Conservation (phyloP, 2,888 invertebrate species). For the Eledona agricola region DNA sequence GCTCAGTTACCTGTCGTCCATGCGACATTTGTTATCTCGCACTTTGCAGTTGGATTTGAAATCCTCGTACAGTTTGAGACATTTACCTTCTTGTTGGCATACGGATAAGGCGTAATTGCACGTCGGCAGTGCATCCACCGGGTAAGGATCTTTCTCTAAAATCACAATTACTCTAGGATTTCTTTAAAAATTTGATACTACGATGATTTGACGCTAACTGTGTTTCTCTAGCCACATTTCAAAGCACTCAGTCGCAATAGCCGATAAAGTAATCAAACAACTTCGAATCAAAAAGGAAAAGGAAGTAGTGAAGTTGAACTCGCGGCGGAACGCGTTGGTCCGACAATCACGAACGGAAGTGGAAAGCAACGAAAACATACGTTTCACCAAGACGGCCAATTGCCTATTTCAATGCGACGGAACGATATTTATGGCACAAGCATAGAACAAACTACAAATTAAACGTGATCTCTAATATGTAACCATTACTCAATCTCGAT, state of each 20-base stretch:
- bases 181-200: no score
- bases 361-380: constrained; percentile 50
- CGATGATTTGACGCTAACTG: no score
- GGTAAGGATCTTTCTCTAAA: constrained; percentile 88
- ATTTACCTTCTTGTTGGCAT: constrained; percentile 83
- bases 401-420: constrained; percentile 50
- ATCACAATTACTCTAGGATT: constrained; percentile 19
- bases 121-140: constrained; percentile 87
- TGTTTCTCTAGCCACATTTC: constrained; percentile 41
- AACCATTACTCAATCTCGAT: constrained; percentile 33
- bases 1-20: constrained; percentile 72
- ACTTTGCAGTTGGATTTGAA: constrained; percentile 89
- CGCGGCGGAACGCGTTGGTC: constrained; percentile 37
- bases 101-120: constrained; percentile 89
- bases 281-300: constrained; percentile 54
- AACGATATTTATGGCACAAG: constrained; percentile 48
- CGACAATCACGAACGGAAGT: constrained; percentile 44
- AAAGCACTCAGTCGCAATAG: constrained; percentile 64
- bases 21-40: constrained; percentile 85
- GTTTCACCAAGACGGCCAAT: constrained; percentile 48
- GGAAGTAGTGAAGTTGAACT: constrained; percentile 43
- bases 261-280: constrained; percentile 66
- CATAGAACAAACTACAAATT: constrained; percentile 51
- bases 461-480: constrained; percentile 46
- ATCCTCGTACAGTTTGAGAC: constrained; percentile 83